Conservation (phyloP, 2,888 invertebrate genomes). For the Apantesis nais region DNA sequence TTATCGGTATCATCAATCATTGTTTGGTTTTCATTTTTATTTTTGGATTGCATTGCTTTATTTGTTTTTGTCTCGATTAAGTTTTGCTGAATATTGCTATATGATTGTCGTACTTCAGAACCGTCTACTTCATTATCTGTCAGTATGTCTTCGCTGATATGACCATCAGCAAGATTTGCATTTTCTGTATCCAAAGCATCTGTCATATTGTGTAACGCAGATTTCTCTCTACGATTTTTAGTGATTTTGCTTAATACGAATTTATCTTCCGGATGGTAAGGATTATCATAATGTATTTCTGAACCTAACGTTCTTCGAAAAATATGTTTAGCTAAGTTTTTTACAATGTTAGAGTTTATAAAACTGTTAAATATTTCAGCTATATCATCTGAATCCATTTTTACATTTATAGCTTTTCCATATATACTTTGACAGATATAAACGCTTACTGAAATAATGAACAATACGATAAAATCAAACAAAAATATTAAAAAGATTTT, state of each 20-base stretch:
- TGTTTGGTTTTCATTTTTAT: background rate
- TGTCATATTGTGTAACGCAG: background rate
- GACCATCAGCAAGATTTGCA: slow-evolving; percentile 37
- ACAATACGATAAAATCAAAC: background rate
- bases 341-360: slow-evolving; percentile 38
- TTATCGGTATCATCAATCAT: background rate
- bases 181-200: slow-evolving; percentile 52
- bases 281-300: slow-evolving; percentile 50
- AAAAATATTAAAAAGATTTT: background rate
- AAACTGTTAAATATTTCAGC: slow-evolving; percentile 46
- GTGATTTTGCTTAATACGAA: slow-evolving; percentile 5
- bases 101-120: background rate
- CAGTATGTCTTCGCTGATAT: slow-evolving; percentile 15
- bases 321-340: slow-evolving; percentile 42
- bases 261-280: slow-evolving; percentile 67
- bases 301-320: slow-evolving; percentile 30
- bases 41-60: background rate
- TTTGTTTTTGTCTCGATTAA: background rate
- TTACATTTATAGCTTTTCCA: slow-evolving; percentile 51
- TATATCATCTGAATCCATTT: slow-evolving; percentile 50
- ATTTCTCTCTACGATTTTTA: background rate
- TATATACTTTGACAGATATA: slow-evolving; percentile 2
- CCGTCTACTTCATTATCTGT: slow-evolving; percentile 15
- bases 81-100: background rate
- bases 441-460: background rate